Base-by-base conservation (phyloP, 2,113 vertebrate genomes). In the Hylia prasina region DNA sequence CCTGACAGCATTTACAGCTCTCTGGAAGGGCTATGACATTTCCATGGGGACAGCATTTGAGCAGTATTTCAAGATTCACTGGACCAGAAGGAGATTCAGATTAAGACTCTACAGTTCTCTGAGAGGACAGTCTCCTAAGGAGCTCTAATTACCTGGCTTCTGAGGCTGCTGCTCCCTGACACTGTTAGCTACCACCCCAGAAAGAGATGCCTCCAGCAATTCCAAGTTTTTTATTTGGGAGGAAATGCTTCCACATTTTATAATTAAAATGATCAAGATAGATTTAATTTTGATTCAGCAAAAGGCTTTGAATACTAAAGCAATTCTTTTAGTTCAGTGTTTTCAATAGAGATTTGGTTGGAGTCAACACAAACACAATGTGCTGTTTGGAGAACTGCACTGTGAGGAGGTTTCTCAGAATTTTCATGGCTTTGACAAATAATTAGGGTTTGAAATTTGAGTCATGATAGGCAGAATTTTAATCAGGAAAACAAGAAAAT, bases 401-500 rank as follows among this genome's bases (percentile, higher is more conserved):
- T 30, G 27, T 21, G 47, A 85, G n/a, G 6, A 64, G 40, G 39
- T 17, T n/a, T 80, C 37, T 58, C 48, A 82, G 75, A 86, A 44
- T 80, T 63, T 83, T 65, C 40, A 56, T 54, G n/a, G 39, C 24
- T 89, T 92, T 85, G 42, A 73, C 54, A 75, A 72, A 50, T 48
- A 93, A 91, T 77, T 73, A 80, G n/a, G 25, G 9, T 71, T 77
- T 89, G 68, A 71, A 68, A 65, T 80, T 77, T 83, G 54, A 91
- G 70, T 56, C 51, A 72, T 16, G n/a, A 68, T 22, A 64, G 31
- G 27, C 44, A 82, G 61, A 94, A 94, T 91, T 93, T 94, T 94
- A 87, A 94, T 51, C 21, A 70, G n/a, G 31, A 44, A 95, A 96
- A 82, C 50, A 94, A 82, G 48, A 58, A 92, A 89, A 94, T 75